phyloP scores from a whole-genome alignment of 2,113 vertebrate species.

The Aphelocoma coerulescens region DNA sequence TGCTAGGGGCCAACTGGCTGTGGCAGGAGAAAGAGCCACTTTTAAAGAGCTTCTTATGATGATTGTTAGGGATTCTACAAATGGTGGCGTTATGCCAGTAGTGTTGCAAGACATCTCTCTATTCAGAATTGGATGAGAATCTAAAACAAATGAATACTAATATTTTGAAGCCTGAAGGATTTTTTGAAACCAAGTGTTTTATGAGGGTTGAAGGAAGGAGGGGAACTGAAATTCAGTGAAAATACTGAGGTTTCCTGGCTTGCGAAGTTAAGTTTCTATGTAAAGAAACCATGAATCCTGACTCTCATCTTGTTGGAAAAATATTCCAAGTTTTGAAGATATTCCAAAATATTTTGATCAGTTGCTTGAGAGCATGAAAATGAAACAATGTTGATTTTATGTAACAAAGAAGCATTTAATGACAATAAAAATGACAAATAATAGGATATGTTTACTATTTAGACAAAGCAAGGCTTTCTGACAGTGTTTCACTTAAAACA shows the following conservation, averaged over 20 bases:
- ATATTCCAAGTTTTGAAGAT: neutral
- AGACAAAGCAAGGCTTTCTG: constrained; percentile 66
- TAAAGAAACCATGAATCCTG: neutral
- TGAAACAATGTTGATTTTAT: neutral
- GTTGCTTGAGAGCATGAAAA: constrained; percentile 8
- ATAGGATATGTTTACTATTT: constrained; percentile 48
- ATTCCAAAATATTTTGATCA: constrained; percentile 23
- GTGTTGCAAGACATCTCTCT: neutral
- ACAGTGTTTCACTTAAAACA: constrained; percentile 67
- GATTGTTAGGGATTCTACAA: neutral
- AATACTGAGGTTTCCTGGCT: neutral
- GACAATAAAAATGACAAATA: constrained; percentile 68
- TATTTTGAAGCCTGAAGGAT: neutral
- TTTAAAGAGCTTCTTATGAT: neutral
- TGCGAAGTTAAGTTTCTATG: neutral
- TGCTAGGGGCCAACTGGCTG: neutral
- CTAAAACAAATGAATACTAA: neutral
- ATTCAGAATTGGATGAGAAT: neutral
- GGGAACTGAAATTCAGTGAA: neutral
- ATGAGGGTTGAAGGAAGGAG: neutral
- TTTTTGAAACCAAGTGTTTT: neutral
- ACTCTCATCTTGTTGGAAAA: neutral
- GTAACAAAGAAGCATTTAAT: neutral
- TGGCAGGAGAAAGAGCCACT: neutral
- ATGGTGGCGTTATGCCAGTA: neutral